Percentiles rank a stretch among this genome's conserved stretches.
These are phyloP conservation scores for Corapipo altera DNA, from an alignment of 2,113 vertebrate species.

Conservation along the genomic window DNA sequence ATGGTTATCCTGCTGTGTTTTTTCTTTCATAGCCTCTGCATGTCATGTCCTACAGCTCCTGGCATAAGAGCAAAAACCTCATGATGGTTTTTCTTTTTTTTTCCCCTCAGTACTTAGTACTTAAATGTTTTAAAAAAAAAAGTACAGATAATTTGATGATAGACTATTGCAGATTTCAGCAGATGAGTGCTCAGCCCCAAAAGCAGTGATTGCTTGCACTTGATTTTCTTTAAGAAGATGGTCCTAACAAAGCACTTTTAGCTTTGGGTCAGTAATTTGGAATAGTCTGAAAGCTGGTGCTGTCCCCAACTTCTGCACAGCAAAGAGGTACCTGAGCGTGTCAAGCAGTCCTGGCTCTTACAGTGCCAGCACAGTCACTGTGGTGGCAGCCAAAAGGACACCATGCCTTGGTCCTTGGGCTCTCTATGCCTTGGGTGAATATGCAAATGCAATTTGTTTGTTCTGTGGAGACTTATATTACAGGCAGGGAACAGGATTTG, in stretches of 20 bases:
- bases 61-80: neutral
- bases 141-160: neutral
- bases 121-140: neutral
- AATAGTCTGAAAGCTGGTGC: neutral
- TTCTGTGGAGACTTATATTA: neutral
- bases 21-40: neutral
- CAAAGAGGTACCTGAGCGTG: neutral
- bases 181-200: neutral
- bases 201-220: neutral
- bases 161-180: neutral
- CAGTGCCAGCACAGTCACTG: neutral
- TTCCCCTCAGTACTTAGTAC: neutral
- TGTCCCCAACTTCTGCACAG: rapidly evolving
- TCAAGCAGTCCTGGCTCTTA: neutral
- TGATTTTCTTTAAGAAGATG: neutral
- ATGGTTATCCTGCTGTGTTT: neutral
- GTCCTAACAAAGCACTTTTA: neutral
- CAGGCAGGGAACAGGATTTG: neutral
- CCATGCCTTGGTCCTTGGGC: neutral
- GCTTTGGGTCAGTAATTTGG: neutral
- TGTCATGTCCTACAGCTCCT: neutral
- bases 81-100: neutral
- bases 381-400: neutral
- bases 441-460: neutral
- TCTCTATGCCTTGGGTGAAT: neutral